Evolutionary conservation across 2,888 invertebrate species (phyloP).

Genomic region (Xestia sexstrigata): DNA sequence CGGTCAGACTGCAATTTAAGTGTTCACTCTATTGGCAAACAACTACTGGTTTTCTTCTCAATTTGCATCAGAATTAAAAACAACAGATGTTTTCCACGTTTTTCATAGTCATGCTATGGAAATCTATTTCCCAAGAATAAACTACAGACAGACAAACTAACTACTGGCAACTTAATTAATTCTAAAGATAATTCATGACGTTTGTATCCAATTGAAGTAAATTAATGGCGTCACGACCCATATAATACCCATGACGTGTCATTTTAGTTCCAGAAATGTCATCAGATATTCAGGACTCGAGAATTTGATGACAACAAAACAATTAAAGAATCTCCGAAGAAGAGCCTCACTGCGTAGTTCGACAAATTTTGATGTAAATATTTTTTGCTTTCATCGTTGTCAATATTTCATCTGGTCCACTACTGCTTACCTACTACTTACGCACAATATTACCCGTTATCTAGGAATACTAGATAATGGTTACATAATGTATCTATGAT

Average conservation of each 20-base stretch:
- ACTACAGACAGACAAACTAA: background rate
- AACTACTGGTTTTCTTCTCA: background rate
- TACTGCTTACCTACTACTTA: background rate
- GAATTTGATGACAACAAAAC: slow-evolving; percentile 37
- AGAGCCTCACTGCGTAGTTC: background rate
- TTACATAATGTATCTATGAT: too few species aligned
- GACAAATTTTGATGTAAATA: slow-evolving; percentile 15
- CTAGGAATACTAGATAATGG: too few species aligned
- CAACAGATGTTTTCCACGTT: background rate
- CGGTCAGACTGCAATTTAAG: background rate
- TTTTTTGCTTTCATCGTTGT: background rate
- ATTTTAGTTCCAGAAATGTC: slow-evolving; percentile 25
- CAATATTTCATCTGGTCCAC: background rate
- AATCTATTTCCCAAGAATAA: slow-evolving; percentile 21
- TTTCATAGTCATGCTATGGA: slow-evolving; percentile 14
- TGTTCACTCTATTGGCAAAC: background rate
- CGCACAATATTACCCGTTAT: too few species aligned
- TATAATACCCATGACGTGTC: slow-evolving; percentile 44
- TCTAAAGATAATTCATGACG: slow-evolving; percentile 51
- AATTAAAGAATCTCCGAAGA: slow-evolving; percentile 14
- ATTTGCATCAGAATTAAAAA: background rate
- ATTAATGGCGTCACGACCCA: slow-evolving; percentile 31
- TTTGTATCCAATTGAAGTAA: slow-evolving; percentile 39
- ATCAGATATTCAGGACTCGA: slow-evolving; percentile 14
- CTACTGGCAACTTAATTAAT: slow-evolving; percentile 27